phyloP scores from a whole-genome alignment of 2,888 invertebrate species.

The Epinotia brunnichana region DNA sequence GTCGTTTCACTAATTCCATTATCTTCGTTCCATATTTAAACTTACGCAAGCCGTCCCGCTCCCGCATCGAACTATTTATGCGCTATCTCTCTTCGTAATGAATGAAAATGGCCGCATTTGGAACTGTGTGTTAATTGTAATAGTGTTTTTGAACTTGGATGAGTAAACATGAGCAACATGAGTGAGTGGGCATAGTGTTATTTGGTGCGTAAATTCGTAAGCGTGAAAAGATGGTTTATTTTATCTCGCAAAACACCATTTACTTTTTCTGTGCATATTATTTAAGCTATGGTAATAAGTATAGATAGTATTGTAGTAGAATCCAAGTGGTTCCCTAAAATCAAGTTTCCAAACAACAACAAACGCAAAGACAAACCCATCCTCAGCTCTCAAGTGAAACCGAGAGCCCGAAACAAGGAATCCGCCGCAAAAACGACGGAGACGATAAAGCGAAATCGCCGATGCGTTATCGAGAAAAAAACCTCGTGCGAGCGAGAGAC shows the following conservation, averaged over 20 bases:
- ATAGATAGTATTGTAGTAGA: neutral
- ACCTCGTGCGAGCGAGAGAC: slow-evolving; percentile 80
- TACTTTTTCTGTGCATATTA: no score
- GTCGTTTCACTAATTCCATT: slow-evolving; percentile 43
- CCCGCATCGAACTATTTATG: slow-evolving; percentile 34
- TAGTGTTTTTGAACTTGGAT: slow-evolving; percentile 41
- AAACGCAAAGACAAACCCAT: slow-evolving; percentile 12
- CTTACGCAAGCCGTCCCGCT: slow-evolving; percentile 30
- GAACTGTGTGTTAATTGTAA: slow-evolving; percentile 40
- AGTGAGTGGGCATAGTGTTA: slow-evolving; percentile 7
- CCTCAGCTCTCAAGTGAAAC: slow-evolving; percentile 31
- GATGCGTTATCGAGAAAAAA: slow-evolving; percentile 80
- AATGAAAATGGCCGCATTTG: slow-evolving; percentile 56
- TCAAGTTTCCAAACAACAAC: slow-evolving; percentile 15
- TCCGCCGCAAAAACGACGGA: slow-evolving; percentile 79
- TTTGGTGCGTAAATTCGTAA: slow-evolving; percentile 7
- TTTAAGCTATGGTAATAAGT: neutral
- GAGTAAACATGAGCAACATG: slow-evolving; percentile 42
- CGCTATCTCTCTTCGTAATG: slow-evolving; percentile 50
- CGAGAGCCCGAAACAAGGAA: slow-evolving; percentile 74
- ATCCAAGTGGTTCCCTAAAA: neutral
- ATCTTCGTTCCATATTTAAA: slow-evolving; percentile 44
- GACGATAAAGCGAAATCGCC: slow-evolving; percentile 82
- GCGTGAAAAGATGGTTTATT: neutral
- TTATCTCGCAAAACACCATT: neutral